These are phyloP conservation scores for Porites evermanni DNA, from an alignment of 92 coral and sea anemone genomes.

Conservation along the genomic window DNA sequence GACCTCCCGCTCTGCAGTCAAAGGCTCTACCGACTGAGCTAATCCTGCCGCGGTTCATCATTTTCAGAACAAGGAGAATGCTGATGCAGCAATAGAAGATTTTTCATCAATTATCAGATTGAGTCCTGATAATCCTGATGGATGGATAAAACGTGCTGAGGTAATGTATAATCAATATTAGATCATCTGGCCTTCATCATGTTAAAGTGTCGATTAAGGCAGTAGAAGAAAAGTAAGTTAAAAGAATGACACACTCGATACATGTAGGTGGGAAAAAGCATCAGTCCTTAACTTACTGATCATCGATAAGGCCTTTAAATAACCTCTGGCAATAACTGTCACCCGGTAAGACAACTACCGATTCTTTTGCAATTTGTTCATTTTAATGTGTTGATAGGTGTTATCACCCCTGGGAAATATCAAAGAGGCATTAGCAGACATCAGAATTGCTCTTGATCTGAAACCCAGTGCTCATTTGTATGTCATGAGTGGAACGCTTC, in stretches of 20 bases:
- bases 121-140: conserved; percentile 82
- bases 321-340: too few species aligned
- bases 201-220: too few species aligned
- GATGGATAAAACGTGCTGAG: conserved; percentile 95
- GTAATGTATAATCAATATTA: conserved; percentile 16
- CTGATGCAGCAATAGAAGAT: conserved; percentile 88
- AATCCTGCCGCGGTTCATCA: neutral
- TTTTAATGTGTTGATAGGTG: conserved; percentile 48
- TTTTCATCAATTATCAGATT: conserved; percentile 79
- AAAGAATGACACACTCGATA: too few species aligned
- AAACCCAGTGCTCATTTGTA: conserved; percentile 81
- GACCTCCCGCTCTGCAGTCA: too few species aligned
- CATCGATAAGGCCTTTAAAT: too few species aligned
- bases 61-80: conserved; percentile 68
- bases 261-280: too few species aligned
- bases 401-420: conserved; percentile 86
- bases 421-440: conserved; percentile 79
- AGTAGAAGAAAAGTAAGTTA: too few species aligned
- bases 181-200: too few species aligned
- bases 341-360: neutral
- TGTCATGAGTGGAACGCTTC: conserved; percentile 85
- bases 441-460: conserved; percentile 82
- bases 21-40: too few species aligned
- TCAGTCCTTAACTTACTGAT: too few species aligned
- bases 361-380: neutral